Evolutionary conservation across 1,140 invertebrate genomes (phyloP), one percentile per base, ranked within the genome.

Genomic region (Drosophila mayri): DNA sequence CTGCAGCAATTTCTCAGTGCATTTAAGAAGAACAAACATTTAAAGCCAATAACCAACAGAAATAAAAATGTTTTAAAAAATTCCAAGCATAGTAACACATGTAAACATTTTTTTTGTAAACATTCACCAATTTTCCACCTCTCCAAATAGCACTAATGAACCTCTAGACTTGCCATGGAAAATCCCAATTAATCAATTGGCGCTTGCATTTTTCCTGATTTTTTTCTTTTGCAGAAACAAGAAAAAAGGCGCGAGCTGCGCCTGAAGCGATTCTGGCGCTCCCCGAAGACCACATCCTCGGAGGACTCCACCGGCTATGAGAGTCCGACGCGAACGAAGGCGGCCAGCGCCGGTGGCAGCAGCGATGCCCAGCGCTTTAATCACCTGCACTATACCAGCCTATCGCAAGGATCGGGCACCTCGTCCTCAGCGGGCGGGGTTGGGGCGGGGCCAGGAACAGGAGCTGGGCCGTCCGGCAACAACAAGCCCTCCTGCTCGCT

Each of bases 401-500:
- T 92, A 37, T 92, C 91, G 20, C 91, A 92, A 68, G 91, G 83
- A 50, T 90, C 85, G 11, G 86, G 75, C 66, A 84, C 77, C 32
- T 81, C 86, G 18, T 87, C 79, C 40, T 80, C 68, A 60, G 79
- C 49, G 28, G 70, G 68, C 58, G 66, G 46, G 49, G 75, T 40
- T 14, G 72, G 72, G 20, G 46, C 35, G 71, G 74, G 49, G 22
- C 20, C 20, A 46, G 28, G 28, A 30, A 58, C 82, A 46, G 61
- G 74, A 8, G 68, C 70, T 28, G 68, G 66, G 50, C 41, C 44
- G 44, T 60, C 68, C 37, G 22, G 66, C 30, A 91, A 71, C 64
- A 92, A 86, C 74, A 92, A 92, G 79, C 93, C 93, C 71, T 93
- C 94, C 70, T 94, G 94, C 84, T 94, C 94, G 28, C 92, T 96